Evolutionary conservation across 37 sponge, comb jelly and placozoan genomes (phyloP).

Genomic region (Crambe crambe): DNA sequence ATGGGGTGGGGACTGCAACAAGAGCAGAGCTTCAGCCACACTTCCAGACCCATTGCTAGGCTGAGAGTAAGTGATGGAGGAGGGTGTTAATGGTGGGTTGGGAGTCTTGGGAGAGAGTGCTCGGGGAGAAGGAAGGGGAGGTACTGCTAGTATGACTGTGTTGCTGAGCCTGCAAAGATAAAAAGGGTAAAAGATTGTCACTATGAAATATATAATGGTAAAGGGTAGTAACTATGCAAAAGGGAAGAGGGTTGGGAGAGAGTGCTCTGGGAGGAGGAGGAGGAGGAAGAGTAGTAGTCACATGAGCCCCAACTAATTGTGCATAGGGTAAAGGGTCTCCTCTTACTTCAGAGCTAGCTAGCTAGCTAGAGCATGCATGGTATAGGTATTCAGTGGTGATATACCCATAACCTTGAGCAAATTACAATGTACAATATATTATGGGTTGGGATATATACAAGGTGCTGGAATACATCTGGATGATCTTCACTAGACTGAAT

Average conservation of each 20-base stretch:
- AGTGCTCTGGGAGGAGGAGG: background rate
- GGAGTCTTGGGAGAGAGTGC: slow-evolving; percentile 46
- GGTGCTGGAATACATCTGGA: no score
- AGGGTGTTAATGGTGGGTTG: slow-evolving; percentile 21
- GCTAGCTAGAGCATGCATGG: background rate
- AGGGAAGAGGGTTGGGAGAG: background rate
- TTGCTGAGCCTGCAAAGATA: slow-evolving; percentile 40
- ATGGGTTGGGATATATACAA: no score
- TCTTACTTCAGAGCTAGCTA: no score
- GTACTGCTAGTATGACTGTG: slow-evolving; percentile 47
- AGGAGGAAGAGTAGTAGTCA: background rate
- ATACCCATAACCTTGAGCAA: no score
- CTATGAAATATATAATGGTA: no score
- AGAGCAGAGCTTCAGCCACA: background rate
- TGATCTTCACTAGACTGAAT: no score
- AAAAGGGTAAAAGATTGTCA: no score
- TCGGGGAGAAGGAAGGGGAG: slow-evolving; percentile 40
- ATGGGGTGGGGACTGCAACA: background rate
- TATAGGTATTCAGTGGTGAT: background rate
- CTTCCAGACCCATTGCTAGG: background rate
- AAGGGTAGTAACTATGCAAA: no score
- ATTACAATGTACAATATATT: no score
- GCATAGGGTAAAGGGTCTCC: no score
- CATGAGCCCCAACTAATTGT: no score
- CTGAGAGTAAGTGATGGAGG: background rate